Conservation (phyloP, 1,140 invertebrate species). For the Leucophenga varia region DNA sequence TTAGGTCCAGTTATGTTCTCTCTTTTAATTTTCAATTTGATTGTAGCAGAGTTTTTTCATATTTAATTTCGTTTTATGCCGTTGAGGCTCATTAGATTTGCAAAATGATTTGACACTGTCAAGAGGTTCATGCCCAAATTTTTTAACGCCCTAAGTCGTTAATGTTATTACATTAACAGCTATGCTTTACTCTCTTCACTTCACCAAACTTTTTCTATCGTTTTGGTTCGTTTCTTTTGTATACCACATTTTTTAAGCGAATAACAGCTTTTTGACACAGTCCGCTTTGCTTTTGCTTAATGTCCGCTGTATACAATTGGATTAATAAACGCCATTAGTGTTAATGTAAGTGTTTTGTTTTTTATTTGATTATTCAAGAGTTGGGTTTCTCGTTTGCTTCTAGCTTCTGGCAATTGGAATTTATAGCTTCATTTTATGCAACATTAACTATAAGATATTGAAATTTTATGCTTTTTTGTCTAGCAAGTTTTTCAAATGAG, state of each 20-base stretch:
- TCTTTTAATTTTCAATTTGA: no score
- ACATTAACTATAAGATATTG: constrained; percentile 38
- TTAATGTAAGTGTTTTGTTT: constrained; percentile 43
- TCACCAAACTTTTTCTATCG: no score
- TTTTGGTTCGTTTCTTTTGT: no score
- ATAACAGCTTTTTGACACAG: neutral
- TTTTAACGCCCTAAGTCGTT: constrained; percentile 32
- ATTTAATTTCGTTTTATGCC: no score
- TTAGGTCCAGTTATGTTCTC: no score
- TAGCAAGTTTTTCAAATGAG: no score
- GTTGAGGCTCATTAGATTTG: constrained; percentile 55
- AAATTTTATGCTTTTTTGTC: no score
- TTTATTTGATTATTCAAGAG: constrained; percentile 17
- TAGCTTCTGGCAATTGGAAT: constrained; percentile 31
- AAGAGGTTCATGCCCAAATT: neutral
- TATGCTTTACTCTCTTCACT: no score
- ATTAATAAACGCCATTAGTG: constrained; percentile 51
- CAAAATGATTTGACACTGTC: constrained; percentile 41
- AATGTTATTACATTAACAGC: constrained; percentile 43
- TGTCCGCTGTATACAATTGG: constrained; percentile 34
- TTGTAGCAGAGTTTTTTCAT: no score
- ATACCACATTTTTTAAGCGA: neutral
- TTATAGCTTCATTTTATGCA: constrained; percentile 40
- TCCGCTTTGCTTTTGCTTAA: constrained; percentile 13
- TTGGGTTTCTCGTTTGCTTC: no score